A percentile compares a stretch with the other conserved stretches of the same genome.
These are phyloP conservation scores for Oxyruncus cristatus DNA, from an alignment of 2,113 vertebrate species.

Conservation along the genomic window DNA sequence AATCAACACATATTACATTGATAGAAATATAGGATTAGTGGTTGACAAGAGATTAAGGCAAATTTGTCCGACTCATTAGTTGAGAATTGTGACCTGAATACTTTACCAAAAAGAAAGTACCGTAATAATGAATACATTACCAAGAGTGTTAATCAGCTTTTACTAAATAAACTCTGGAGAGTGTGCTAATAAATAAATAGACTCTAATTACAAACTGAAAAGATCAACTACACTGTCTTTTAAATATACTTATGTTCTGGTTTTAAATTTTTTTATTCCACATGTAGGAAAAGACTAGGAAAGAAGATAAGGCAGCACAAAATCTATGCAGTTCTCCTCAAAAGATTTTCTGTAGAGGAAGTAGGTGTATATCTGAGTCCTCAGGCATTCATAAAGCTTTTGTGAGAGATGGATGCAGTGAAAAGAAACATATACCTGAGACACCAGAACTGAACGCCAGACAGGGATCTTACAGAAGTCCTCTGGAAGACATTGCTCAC, in stretches of 20 bases:
- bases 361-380: background rate
- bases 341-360: background rate
- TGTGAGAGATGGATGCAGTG: background rate
- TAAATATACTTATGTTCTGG: background rate
- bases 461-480: background rate
- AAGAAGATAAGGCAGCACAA: background rate
- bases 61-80: background rate
- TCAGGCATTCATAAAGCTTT: background rate
- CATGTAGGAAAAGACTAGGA: background rate
- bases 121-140: background rate
- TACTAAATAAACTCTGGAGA: background rate
- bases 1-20: background rate
- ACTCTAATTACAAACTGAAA: background rate
- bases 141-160: constrained; percentile 2
- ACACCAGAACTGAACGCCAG: background rate
- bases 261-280: background rate
- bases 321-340: background rate
- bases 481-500: background rate
- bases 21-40: constrained; percentile 15
- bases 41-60: constrained; percentile 2
- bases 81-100: background rate
- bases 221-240: background rate
- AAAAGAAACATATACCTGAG: background rate
- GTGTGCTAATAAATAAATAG: background rate
- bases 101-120: background rate